Conservation (phyloP, 2,797 vertebrate species). For the Gallinago stenura region DNA sequence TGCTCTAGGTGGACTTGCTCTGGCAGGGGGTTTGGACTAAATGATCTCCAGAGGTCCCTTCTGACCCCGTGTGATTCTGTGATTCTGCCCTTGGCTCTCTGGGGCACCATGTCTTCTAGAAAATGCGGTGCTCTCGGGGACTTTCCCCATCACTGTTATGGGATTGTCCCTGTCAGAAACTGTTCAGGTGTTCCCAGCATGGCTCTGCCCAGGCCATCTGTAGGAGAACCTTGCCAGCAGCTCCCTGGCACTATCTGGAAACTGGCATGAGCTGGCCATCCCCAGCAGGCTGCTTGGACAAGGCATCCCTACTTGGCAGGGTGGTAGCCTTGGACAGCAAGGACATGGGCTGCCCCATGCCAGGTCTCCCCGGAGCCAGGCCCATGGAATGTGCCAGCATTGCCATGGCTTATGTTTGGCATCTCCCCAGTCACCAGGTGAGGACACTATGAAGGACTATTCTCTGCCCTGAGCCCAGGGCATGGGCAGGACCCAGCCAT, state of each 20-base stretch:
- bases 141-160: background rate
- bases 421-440: accelerated
- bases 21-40: too few species aligned
- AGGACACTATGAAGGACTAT: background rate
- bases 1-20: too few species aligned
- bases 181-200: background rate
- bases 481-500: background rate
- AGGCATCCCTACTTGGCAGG: background rate
- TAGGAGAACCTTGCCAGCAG: background rate
- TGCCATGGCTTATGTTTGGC: background rate
- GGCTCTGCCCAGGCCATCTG: background rate
- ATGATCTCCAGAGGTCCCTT: too few species aligned
- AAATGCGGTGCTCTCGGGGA: accelerated
- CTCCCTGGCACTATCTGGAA: background rate
- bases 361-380: background rate
- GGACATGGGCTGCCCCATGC: background rate
- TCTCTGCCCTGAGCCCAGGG: background rate
- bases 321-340: background rate
- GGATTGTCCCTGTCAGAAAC: background rate
- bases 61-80: too few species aligned
- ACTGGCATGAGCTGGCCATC: background rate
- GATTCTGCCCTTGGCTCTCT: background rate
- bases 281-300: background rate
- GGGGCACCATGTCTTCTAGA: background rate
- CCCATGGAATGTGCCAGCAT: accelerated